Evolutionary conservation across 2,888 invertebrate species (phyloP), one percentile per base, ranked within the genome.

Genomic region (Ophion ellenae): DNA sequence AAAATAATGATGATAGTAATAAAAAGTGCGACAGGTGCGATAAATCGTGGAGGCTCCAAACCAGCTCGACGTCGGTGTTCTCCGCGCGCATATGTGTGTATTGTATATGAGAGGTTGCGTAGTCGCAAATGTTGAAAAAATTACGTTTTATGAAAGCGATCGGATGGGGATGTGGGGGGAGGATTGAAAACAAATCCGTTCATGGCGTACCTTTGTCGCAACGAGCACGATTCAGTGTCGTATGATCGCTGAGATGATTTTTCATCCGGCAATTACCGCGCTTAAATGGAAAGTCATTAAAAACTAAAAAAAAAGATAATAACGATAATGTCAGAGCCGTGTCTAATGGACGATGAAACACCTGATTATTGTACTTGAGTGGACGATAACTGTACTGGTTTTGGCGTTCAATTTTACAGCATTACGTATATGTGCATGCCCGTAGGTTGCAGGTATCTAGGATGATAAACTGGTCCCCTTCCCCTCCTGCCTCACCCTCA

Each of bases 391-490:
- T 69, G 64, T 73, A 53, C 53, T 47, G 40, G 47, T 73, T 57
- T 64, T 47, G 36, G 47, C 36, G 24, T 14, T 74, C 45, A 20
- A 32, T 66, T 84, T 64, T 28, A 61, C 7, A 11, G 2, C 45
- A 32, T 24, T 36, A 40, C 28, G 28, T 61, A 32, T 45, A 40
- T 14, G 69, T 24, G 17, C 67, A 53, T 79, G 74, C 59, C 73
- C 45, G 81, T 82, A 74, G 78, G 77, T 79, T 78, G 81, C 69
- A 36, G 78, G 78, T 81, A 85, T 86, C 75, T 81, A 74, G 64
- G 71, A 83, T 83, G 83, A 86, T 86, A 82, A 85, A 87, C 88
- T 75, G 66, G 79, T 83, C 77, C 78, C 85, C 84, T 85, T 86
- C 84, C 84, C 87, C 81, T 86, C 85, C 53, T 53, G 2, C 53